Evolutionary conservation across 2,797 vertebrate species (phyloP), one percentile per base, ranked within the genome.

Genomic region (Takifugu ocellatus): DNA sequence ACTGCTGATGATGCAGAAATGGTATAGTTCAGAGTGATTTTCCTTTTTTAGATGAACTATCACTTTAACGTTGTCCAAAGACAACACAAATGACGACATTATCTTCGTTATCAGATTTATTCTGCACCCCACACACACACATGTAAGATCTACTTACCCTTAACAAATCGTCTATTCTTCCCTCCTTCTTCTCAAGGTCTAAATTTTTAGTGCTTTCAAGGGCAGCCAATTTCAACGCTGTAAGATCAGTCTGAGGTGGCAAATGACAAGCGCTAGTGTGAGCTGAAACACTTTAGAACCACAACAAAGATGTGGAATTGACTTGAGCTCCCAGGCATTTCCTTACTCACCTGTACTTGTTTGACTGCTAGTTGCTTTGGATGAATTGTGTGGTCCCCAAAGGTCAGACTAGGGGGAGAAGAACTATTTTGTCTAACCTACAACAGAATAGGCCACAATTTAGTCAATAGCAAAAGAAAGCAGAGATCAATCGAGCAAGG

Each of bases 131-230:
- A 10, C 10, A 21, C n/a, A 46, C 1, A 14, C 11, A 59, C 8
- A 17, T n/a, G 2, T 12, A 52, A 14, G 8, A 36, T 25, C 21
- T 62, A 44, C 94, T 94, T 90, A 98, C 96, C 93, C 97, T 91
- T 90, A 99, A 92, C 91, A 99, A 91, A 87, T 98, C 97, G 74
- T 99, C 97, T 93, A 99, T 99, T 83, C 95, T 93, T 72, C 96
- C 97, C 90, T 99, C 96, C 80, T 98, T 98, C 90, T 98, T 99
- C 91, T 99, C 96, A 87, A 99, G 91, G 89, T 99, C 96, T 78
- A 97, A 90, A 86, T 96, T 97, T 91, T 98, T 98, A 87, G 95
- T 99, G 93, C 93, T 98, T 94, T 99, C 97, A 87, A 99, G 92
- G 87, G 95, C 93, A 88, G 95, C 95, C 92, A 98, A 86, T 88